phyloP scores from a whole-genome alignment of 2,113 vertebrate species.

The Panurus biarmicus region DNA sequence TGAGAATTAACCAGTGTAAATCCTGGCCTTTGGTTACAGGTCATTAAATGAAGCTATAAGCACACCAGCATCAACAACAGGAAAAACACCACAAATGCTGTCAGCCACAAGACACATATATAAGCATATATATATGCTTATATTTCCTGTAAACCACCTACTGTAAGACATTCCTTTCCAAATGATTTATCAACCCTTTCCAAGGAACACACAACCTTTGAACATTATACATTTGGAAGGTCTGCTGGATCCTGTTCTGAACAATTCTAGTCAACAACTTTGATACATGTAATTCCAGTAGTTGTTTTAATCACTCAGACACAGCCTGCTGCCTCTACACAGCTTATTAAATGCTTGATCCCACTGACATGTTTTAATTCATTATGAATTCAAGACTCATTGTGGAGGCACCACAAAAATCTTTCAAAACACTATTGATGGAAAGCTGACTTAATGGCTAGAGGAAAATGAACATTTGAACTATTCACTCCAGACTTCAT shows the following conservation, averaged over 20 bases:
- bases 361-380: neutral
- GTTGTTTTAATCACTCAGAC: neutral
- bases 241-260: neutral
- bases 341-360: neutral
- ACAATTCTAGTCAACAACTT: neutral
- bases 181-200: neutral
- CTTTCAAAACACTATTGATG: neutral
- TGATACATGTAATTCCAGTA: neutral
- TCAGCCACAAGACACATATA: neutral
- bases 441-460: neutral
- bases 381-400: neutral
- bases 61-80: neutral
- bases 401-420: neutral
- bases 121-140: neutral
- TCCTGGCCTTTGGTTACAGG: neutral
- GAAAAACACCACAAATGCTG: rapidly evolving
- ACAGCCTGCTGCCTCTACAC: neutral
- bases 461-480: neutral
- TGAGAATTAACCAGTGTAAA: neutral
- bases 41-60: neutral
- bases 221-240: neutral
- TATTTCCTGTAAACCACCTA: neutral
- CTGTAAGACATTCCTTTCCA: neutral
- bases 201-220: neutral
- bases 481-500: neutral